Evolutionary conservation across 2,113 vertebrate species (phyloP), one percentile per base, ranked within the genome.

Genomic region (Pungitius pungitius): DNA sequence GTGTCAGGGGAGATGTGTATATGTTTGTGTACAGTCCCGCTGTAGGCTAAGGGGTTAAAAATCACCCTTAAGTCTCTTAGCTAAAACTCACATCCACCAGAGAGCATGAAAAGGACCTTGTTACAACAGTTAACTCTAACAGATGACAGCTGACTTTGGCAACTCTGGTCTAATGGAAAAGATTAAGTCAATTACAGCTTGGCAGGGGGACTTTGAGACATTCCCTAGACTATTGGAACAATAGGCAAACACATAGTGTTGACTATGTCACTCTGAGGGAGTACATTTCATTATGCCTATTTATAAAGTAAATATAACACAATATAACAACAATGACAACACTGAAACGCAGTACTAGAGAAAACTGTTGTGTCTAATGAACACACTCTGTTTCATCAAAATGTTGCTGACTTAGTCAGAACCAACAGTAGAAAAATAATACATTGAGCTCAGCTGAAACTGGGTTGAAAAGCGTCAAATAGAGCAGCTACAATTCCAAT

Each of bases 141-240:
- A 78, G 73, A 88, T 86, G 85, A 91, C 85, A 85, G 83, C 54
- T 80, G 84, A 77, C 78, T 89, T 84, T 54, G 64, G 82, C 45
- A 40, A 72, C 72, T 76, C 22, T 49, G 55, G 78, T 64, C 77
- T 76, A 84, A 90, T 88, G 87, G 89, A 84, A 54, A 79, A 90
- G 88, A 91, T 93, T 91, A 92, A 91, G 84, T 89, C 88, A 87
- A 92, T 93, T 92, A 93, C 56, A 76, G 75, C 88, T 55, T 83
- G 65, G 76, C 82, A 72, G 88, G 89, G 73, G 79, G 56, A 47
- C 58, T 39, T 85, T 80, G 73, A 85, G 80, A 88, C 81, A 92
- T 89, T 86, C 83, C 61, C 75, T 33, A 60, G 68, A 82, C 73
- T 71, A 59, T 45, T 75, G 56, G 78, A 82, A 88, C 81, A 86